A percentile compares a stretch with the other conserved stretches of the same genome.
phyloP scores from a whole-genome alignment of 2,113 vertebrate species.

The Thamnaconus septentrionalis region DNA sequence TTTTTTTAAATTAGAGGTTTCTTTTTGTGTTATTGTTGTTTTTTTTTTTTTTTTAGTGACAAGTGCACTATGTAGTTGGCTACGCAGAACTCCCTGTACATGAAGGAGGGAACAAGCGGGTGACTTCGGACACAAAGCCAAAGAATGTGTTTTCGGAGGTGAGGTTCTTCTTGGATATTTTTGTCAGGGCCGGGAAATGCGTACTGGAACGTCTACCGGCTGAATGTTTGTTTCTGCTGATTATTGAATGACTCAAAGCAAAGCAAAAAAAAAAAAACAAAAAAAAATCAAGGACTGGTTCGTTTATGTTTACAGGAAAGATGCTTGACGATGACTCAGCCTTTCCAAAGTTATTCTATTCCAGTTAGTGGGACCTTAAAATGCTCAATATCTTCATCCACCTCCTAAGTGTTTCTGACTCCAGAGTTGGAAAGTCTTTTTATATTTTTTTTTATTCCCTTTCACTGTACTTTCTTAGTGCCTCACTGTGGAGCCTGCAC shows the following conservation, averaged over 20 bases:
- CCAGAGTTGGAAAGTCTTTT: not conserved
- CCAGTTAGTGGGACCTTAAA: conserved; percentile 29
- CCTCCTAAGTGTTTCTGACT: not conserved
- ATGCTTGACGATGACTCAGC: conserved; percentile 64
- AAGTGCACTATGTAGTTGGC: too few relatives aligned
- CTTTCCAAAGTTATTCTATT: conserved; percentile 55
- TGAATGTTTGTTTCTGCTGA: not conserved
- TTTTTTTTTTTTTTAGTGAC: too few relatives aligned
- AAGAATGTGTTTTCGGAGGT: too few relatives aligned
- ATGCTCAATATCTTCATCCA: too few relatives aligned
- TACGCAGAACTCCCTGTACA: too few relatives aligned
- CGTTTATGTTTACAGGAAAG: conserved; percentile 34
- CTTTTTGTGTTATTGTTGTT: too few relatives aligned
- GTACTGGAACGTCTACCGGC: conserved; percentile 12
- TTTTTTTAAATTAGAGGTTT: too few relatives aligned
- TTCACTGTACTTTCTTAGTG: not conserved
- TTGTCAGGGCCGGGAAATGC: too few relatives aligned
- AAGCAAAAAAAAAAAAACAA: conserved; percentile 30
- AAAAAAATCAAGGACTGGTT: conserved; percentile 18
- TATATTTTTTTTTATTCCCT: not conserved
- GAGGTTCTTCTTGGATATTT: not conserved
- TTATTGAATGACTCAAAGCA: conserved; percentile 54
- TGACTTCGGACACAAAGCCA: too few relatives aligned
- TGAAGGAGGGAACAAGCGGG: too few relatives aligned
- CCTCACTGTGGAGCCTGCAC: too few relatives aligned